phyloP scores from a whole-genome alignment of 2,797 vertebrate genomes.

The Pterois miles region DNA sequence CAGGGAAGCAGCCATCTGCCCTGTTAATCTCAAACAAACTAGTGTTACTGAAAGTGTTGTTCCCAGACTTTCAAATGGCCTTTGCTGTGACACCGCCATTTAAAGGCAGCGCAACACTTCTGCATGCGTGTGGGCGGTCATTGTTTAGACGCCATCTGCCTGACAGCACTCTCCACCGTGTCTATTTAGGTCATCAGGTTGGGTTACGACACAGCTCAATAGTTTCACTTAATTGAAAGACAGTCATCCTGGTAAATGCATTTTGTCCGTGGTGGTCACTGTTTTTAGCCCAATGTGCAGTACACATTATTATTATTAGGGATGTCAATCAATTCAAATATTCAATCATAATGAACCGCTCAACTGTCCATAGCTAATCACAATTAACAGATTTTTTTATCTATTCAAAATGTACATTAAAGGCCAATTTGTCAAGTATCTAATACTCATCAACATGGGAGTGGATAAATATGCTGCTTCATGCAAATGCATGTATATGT shows the following conservation, averaged over 20 bases:
- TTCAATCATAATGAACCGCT: too few relatives aligned
- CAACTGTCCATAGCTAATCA: too few relatives aligned
- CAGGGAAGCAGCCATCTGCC: constrained; percentile 47
- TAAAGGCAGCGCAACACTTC: constrained; percentile 34
- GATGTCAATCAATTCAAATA: too few relatives aligned
- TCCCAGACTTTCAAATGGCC: constrained; percentile 32
- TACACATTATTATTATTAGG: not conserved
- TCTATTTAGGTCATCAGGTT: constrained; percentile 45
- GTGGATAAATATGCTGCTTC: too few relatives aligned
- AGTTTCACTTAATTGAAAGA: constrained; percentile 52
- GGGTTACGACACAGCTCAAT: constrained; percentile 22
- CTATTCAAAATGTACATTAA: too few relatives aligned
- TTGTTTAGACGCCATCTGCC: constrained; percentile 22
- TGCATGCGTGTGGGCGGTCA: not conserved
- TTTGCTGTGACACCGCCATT: constrained; percentile 47
- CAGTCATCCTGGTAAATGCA: constrained; percentile 31
- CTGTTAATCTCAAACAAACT: constrained; percentile 62
- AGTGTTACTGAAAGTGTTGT: constrained; percentile 46
- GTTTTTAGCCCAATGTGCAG: not conserved
- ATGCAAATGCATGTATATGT: too few relatives aligned
- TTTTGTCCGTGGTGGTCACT: constrained; percentile 1
- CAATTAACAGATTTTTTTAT: too few relatives aligned
- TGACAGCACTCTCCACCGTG: constrained; percentile 10
- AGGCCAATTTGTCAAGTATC: too few relatives aligned
- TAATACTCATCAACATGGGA: too few relatives aligned